Percentiles rank a stretch among this genome's conserved stretches.
Conservation (phyloP, 1,140 invertebrate genomes). For the Popillia japonica region DNA sequence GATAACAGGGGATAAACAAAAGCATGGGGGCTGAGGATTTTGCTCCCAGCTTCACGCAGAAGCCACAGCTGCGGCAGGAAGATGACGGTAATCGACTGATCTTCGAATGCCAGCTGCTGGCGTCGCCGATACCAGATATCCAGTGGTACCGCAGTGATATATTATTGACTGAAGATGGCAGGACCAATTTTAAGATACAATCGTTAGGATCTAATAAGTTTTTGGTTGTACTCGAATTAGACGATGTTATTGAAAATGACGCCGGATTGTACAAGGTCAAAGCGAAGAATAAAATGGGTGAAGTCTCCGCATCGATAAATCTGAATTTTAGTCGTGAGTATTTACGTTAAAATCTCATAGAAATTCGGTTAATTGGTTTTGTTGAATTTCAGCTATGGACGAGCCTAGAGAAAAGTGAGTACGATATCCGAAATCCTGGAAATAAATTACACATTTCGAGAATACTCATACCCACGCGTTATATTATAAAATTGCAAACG, state of each 20-base stretch:
- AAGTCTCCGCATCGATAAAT: slow-evolving; percentile 97
- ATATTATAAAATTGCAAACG: slow-evolving; percentile 46
- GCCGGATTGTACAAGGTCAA: slow-evolving; percentile 97
- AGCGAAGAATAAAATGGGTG: slow-evolving; percentile 97
- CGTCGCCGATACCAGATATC: slow-evolving; percentile 87
- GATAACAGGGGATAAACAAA: slow-evolving; percentile 51
- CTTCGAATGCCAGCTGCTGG: slow-evolving; percentile 91
- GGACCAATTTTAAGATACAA: slow-evolving; percentile 87
- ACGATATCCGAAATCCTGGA: no score
- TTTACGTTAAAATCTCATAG: background rate
- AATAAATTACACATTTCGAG: no score
- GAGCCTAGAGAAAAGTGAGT: slow-evolving; percentile 86
- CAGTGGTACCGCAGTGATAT: slow-evolving; percentile 90
- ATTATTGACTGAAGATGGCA: slow-evolving; percentile 79
- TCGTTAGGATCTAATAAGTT: slow-evolving; percentile 86
- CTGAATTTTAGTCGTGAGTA: slow-evolving; percentile 98
- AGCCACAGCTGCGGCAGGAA: slow-evolving; percentile 94
- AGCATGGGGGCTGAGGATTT: slow-evolving; percentile 89
- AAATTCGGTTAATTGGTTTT: slow-evolving; percentile 15
- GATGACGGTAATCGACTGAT: slow-evolving; percentile 95
- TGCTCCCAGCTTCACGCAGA: slow-evolving; percentile 96
- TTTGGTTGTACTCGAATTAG: slow-evolving; percentile 89
- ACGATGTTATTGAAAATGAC: slow-evolving; percentile 95
- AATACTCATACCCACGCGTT: slow-evolving; percentile 14
- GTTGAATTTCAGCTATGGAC: slow-evolving; percentile 76